phyloP scores from a whole-genome alignment of 2,797 vertebrate species.

The Pempheris klunzingeri region DNA sequence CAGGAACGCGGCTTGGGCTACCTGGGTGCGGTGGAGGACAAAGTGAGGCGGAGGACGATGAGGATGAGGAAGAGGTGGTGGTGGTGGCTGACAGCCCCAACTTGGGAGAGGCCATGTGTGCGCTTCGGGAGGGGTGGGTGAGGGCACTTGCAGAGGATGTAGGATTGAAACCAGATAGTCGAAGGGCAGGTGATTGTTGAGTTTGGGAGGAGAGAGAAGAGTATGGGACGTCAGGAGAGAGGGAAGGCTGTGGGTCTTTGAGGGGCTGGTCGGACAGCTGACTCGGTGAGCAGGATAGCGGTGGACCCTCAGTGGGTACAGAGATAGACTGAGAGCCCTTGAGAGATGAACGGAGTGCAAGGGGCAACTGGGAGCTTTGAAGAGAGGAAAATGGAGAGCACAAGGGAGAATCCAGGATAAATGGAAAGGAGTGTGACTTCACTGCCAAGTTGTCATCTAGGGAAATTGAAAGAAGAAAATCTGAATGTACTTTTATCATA shows the following conservation, averaged over 20 bases:
- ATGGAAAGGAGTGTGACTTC: constrained; percentile 72
- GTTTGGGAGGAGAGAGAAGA: constrained; percentile 41
- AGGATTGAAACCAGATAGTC: constrained; percentile 54
- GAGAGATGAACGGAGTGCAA: constrained; percentile 68
- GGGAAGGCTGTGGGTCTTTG: constrained; percentile 50
- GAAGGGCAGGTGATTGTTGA: constrained; percentile 40
- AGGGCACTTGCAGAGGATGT: constrained; percentile 63
- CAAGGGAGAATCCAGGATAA: constrained; percentile 70
- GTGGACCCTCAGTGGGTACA: constrained; percentile 54
- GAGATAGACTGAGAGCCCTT: constrained; percentile 74
- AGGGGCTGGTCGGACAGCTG: constrained; percentile 46
- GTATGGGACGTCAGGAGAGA: constrained; percentile 50
- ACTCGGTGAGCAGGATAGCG: constrained; percentile 50
- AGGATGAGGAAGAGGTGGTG: constrained; percentile 83
- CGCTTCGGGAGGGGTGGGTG: constrained; percentile 41
- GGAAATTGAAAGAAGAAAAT: constrained; percentile 67
- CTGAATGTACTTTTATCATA: constrained; percentile 5
- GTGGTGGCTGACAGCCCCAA: constrained; percentile 86
- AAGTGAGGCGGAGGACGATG: constrained; percentile 83
- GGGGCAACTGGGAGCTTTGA: constrained; percentile 68
- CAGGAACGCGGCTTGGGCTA: constrained; percentile 88
- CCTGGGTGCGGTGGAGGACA: constrained; percentile 87
- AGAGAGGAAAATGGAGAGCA: constrained; percentile 66
- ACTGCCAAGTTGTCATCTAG: constrained; percentile 80
- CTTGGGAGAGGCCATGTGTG: constrained; percentile 87